These are phyloP conservation scores for Mesocentrotus franciscanus DNA, from an alignment of 53 echinoderm and acorn worm genomes.

Conservation along the genomic window DNA sequence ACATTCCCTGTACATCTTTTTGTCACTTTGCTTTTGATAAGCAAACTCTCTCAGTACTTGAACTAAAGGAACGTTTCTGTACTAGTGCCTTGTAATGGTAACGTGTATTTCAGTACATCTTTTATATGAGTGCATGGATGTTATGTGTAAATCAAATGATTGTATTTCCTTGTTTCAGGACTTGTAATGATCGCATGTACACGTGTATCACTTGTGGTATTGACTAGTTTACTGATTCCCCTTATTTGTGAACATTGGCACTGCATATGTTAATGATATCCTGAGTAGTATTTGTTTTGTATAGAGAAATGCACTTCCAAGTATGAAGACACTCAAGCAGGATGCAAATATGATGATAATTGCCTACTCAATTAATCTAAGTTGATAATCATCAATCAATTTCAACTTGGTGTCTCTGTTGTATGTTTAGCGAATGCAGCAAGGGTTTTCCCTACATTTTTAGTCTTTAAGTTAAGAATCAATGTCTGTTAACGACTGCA, in stretches of 20 bases:
- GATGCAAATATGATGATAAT: neutral
- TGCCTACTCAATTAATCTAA: neutral
- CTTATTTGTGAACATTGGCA: neutral
- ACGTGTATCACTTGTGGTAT: neutral
- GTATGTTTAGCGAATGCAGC: too few species aligned
- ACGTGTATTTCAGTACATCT: neutral
- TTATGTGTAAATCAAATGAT: neutral
- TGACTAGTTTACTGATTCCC: neutral
- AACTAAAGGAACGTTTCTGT: neutral
- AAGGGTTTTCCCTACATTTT: too few species aligned
- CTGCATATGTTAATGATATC: neutral
- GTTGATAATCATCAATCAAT: too few species aligned
- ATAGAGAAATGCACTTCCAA: neutral
- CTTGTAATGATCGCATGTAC: neutral
- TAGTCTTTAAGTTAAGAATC: too few species aligned
- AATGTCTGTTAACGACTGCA: too few species aligned
- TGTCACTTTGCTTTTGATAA: neutral
- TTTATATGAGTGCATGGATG: neutral
- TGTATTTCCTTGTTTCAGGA: neutral
- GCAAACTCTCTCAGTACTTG: neutral
- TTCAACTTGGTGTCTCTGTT: too few species aligned
- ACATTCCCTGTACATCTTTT: neutral
- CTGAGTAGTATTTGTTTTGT: neutral
- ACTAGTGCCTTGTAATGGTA: constrained; percentile 24
- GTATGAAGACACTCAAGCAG: neutral